Conservation (phyloP, 64 coral and sea anemone genomes). For the Dendrophyllia cribrosa region DNA sequence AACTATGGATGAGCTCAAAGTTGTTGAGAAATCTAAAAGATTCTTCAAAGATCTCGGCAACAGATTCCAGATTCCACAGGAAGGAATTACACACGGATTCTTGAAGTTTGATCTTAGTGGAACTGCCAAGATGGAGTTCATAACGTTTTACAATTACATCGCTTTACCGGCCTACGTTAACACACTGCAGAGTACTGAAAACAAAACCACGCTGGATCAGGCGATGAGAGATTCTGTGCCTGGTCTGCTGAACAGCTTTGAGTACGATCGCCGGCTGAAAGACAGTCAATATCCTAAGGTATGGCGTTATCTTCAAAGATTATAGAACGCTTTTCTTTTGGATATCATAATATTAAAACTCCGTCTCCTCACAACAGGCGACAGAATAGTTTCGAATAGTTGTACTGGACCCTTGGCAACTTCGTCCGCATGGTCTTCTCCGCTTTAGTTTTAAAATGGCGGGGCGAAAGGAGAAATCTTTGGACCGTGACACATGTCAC, state of each 20-base stretch:
- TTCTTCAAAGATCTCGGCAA: constrained; percentile 66
- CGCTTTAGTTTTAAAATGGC: no score
- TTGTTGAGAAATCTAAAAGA: constrained; percentile 14
- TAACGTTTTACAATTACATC: constrained; percentile 47
- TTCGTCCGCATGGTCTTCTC: no score
- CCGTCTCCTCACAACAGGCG: background rate
- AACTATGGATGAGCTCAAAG: background rate
- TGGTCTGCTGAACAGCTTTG: constrained; percentile 28
- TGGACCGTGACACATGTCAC: no score
- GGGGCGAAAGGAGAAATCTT: no score
- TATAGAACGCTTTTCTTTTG: no score
- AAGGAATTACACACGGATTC: constrained; percentile 53
- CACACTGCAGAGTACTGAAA: constrained; percentile 34
- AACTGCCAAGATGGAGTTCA: constrained; percentile 39
- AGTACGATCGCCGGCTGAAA: constrained; percentile 28
- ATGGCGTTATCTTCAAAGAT: no score
- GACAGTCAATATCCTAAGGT: constrained; percentile 62
- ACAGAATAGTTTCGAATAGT: no score
- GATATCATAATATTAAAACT: no score
- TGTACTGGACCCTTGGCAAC: no score
- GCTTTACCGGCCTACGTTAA: constrained; percentile 54
- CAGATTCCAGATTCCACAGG: constrained; percentile 50
- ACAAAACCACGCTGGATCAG: constrained; percentile 47
- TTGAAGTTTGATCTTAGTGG: constrained; percentile 66
- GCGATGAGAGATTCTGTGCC: constrained; percentile 66